phyloP scores from a whole-genome alignment of 2,113 vertebrate species.

The Perca fluviatilis region DNA sequence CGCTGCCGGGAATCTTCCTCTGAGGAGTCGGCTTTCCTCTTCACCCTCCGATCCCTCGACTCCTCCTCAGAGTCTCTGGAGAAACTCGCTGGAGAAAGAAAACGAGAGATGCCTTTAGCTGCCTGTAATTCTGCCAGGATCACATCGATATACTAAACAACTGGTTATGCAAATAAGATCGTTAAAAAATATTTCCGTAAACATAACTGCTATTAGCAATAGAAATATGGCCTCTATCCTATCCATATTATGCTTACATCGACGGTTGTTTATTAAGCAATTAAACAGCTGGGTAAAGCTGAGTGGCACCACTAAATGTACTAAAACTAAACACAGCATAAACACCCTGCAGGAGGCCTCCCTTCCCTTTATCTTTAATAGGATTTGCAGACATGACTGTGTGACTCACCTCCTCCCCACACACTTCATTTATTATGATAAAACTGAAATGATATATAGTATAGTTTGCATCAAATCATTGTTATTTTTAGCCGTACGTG shows the following conservation, averaged over 20 bases:
- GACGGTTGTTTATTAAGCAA: not conserved
- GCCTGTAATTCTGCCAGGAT: not conserved
- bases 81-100: conserved; percentile 70
- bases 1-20: conserved; percentile 77
- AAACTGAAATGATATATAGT: not conserved
- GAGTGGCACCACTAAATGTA: not conserved
- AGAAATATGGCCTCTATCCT: not conserved
- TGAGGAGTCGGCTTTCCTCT: conserved; percentile 80
- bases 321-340: not conserved
- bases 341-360: no score
- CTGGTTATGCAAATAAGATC: not conserved
- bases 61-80: conserved; percentile 88
- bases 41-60: conserved; percentile 77
- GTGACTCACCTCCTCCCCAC: not conserved
- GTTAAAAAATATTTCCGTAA: not conserved
- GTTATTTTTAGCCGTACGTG: not conserved
- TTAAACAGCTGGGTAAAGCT: not conserved
- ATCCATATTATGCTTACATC: no score
- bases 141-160: not conserved
- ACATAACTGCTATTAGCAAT: not conserved
- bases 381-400: not conserved
- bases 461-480: not conserved
- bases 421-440: not conserved
- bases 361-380: not conserved
- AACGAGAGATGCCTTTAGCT: not conserved